A percentile compares a stretch with the other conserved stretches of the same genome.
phyloP scores from a whole-genome alignment of 2,797 vertebrate species.

The Simalia tracyae region DNA sequence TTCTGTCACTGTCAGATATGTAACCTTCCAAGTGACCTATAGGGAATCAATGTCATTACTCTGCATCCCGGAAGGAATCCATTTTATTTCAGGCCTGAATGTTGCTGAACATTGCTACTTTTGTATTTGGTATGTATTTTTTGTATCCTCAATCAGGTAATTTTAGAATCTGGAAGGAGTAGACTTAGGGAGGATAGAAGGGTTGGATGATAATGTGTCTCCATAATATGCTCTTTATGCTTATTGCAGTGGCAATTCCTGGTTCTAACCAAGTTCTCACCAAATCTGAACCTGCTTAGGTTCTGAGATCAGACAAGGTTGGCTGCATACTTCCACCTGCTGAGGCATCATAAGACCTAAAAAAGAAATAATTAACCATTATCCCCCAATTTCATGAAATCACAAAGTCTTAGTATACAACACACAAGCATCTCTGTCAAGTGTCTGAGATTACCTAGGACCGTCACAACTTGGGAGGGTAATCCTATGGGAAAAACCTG shows the following conservation, averaged over 20 bases:
- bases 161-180: background rate
- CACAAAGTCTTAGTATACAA: background rate
- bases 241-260: too few relatives aligned
- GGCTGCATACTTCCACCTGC: too few relatives aligned
- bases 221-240: too few relatives aligned
- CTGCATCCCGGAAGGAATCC: background rate
- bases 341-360: background rate
- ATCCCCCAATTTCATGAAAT: background rate
- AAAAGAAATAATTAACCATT: background rate
- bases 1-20: background rate
- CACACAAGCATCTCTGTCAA: background rate
- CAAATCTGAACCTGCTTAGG: too few relatives aligned
- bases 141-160: background rate
- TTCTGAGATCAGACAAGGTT: too few relatives aligned
- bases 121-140: too few relatives aligned
- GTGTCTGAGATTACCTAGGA: background rate
- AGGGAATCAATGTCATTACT: background rate
- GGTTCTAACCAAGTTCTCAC: too few relatives aligned
- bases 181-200: too few relatives aligned
- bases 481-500: background rate
- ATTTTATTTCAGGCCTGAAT: background rate
- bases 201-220: too few relatives aligned
- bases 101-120: background rate
- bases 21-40: background rate
- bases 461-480: background rate